These are phyloP conservation scores for Stichodactyla mertensii DNA, from an alignment of 64 coral and sea anemone species.

Conservation along the genomic window DNA sequence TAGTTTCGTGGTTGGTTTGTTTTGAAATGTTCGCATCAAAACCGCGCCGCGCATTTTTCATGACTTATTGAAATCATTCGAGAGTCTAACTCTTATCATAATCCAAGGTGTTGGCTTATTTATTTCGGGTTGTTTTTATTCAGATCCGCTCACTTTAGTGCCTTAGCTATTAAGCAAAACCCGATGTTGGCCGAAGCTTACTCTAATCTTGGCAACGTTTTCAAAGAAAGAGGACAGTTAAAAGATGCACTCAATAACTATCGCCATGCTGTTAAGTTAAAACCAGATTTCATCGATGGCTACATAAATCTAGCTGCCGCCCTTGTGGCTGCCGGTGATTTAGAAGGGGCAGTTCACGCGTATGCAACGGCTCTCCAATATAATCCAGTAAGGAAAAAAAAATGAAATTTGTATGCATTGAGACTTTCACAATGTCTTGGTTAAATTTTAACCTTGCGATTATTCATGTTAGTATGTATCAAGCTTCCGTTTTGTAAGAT, in stretches of 20 bases:
- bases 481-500: too few species aligned
- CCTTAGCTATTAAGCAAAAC: slow-evolving; percentile 96
- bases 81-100: neutral
- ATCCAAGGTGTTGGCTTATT: neutral
- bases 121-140: neutral
- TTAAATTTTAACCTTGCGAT: neutral
- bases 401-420: neutral
- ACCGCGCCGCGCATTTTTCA: slow-evolving; percentile 14
- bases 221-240: slow-evolving; percentile 97
- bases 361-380: slow-evolving; percentile 97
- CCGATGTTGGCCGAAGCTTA: slow-evolving; percentile 96
- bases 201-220: slow-evolving; percentile 98
- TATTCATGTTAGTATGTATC: too few species aligned
- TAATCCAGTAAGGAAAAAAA: slow-evolving; percentile 76
- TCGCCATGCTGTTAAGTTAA: slow-evolving; percentile 96
- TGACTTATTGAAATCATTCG: slow-evolving; percentile 31
- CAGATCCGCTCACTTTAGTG: slow-evolving; percentile 98
- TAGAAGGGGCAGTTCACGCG: slow-evolving; percentile 96
- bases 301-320: slow-evolving; percentile 99
- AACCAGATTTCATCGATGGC: slow-evolving; percentile 99
- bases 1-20: slow-evolving; percentile 25
- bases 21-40: slow-evolving; percentile 24
- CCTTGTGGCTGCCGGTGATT: slow-evolving; percentile 92
- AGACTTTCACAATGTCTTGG: neutral
- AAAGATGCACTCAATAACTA: slow-evolving; percentile 98